phyloP scores from a whole-genome alignment of 2,113 vertebrate species.

The Chrysochloris asiatica region DNA sequence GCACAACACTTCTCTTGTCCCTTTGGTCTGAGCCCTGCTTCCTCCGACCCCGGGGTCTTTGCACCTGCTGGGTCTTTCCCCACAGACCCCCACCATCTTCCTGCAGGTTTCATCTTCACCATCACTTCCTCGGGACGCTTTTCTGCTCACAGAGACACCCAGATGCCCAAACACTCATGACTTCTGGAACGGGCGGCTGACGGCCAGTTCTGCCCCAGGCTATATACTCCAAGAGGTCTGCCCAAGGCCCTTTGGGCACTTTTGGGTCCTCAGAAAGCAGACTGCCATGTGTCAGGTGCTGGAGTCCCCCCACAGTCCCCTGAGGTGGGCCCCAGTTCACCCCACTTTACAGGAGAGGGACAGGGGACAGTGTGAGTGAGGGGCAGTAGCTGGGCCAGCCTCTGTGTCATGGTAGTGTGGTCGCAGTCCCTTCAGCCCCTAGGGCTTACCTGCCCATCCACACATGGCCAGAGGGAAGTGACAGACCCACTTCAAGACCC shows the following conservation, averaged over 20 bases:
- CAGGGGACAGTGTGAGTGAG: too few species aligned
- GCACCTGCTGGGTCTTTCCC: background rate
- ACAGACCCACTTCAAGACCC: rapidly evolving
- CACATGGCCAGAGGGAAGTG: rapidly evolving
- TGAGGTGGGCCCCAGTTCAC: too few species aligned
- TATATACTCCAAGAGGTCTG: background rate
- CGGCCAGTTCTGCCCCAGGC: background rate
- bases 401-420: background rate
- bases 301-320: background rate
- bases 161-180: background rate
- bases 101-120: background rate
- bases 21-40: background rate
- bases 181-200: background rate
- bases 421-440: background rate
- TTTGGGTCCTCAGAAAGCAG: background rate
- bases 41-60: background rate
- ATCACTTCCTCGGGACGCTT: background rate
- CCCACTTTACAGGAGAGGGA: background rate
- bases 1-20: too few species aligned
- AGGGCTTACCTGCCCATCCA: rapidly evolving
- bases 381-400: too few species aligned
- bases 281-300: background rate
- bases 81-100: background rate
- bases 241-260: too few species aligned
- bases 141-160: background rate